Conservation (phyloP, 2,113 vertebrate species). For the Chitala chitala region DNA sequence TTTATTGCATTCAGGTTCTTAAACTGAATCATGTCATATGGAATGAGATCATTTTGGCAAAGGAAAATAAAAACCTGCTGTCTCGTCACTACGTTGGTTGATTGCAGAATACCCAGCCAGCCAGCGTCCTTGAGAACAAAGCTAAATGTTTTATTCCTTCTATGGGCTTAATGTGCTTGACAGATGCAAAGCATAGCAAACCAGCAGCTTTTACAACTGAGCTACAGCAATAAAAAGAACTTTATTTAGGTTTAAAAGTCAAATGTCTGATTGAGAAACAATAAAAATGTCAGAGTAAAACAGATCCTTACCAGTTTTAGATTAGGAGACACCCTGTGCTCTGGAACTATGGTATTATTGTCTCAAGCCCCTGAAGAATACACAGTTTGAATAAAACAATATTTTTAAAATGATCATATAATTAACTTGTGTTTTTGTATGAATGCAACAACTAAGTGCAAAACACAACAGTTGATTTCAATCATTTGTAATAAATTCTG, state of each 20-base stretch:
- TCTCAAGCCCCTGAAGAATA: no score
- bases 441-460: no score
- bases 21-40: background rate
- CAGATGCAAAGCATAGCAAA: slow-evolving; percentile 34
- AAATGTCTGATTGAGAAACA: slow-evolving; percentile 19
- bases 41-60: slow-evolving; percentile 18
- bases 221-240: slow-evolving; percentile 9
- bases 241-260: slow-evolving; percentile 17
- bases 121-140: slow-evolving; percentile 32
- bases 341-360: no score
- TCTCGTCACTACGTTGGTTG: background rate
- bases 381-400: no score
- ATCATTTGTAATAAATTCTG: no score
- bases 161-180: slow-evolving; percentile 8
- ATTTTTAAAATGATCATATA: no score
- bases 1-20: background rate
- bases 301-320: no score
- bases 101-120: slow-evolving; percentile 24
- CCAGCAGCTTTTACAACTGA: slow-evolving; percentile 45
- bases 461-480: no score
- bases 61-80: background rate
- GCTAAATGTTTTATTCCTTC: slow-evolving; percentile 26
- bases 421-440: no score
- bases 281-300: no score
- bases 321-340: no score